Conservation (phyloP, 1,140 invertebrate genomes). For the Coelopa frigida region DNA sequence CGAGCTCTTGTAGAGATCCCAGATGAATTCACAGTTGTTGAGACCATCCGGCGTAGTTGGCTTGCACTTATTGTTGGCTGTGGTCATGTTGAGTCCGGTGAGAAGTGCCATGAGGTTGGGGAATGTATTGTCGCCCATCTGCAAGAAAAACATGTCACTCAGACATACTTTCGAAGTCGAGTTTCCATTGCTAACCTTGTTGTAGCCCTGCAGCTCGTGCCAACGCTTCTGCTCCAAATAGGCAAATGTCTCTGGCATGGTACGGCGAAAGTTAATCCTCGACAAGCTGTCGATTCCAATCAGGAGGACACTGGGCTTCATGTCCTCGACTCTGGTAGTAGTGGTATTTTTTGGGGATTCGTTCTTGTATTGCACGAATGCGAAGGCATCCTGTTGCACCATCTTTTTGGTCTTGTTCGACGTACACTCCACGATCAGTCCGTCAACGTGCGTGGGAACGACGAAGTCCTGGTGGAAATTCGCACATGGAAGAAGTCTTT, state of each 20-base stretch:
- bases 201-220: conserved; percentile 32
- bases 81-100: conserved; percentile 53
- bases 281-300: conserved; percentile 39
- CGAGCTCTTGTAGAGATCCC: conserved; percentile 62
- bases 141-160: conserved; percentile 25
- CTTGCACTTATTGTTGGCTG: conserved; percentile 47
- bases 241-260: conserved; percentile 25
- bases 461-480: conserved; percentile 23
- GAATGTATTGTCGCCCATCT: conserved; percentile 70
- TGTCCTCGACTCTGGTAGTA: not conserved
- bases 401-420: conserved; percentile 3
- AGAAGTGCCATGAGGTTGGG: conserved; percentile 73
- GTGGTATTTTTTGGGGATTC: not conserved
- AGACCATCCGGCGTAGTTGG: conserved; percentile 47
- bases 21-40: conserved; percentile 67
- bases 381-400: conserved; percentile 27
- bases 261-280: conserved; percentile 43
- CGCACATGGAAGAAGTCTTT: conserved; percentile 21
- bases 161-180: no score
- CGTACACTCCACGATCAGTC: conserved; percentile 26
- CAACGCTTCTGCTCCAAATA: conserved; percentile 23
- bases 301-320: conserved; percentile 26
- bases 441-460: conserved; percentile 21
- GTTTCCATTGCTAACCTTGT: conserved; percentile 34
- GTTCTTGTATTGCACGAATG: conserved; percentile 23